A percentile compares a stretch with the other conserved stretches of the same genome.
These are phyloP conservation scores for Maccullochella peelii DNA, from an alignment of 2,113 vertebrate species.

Conservation along the genomic window DNA sequence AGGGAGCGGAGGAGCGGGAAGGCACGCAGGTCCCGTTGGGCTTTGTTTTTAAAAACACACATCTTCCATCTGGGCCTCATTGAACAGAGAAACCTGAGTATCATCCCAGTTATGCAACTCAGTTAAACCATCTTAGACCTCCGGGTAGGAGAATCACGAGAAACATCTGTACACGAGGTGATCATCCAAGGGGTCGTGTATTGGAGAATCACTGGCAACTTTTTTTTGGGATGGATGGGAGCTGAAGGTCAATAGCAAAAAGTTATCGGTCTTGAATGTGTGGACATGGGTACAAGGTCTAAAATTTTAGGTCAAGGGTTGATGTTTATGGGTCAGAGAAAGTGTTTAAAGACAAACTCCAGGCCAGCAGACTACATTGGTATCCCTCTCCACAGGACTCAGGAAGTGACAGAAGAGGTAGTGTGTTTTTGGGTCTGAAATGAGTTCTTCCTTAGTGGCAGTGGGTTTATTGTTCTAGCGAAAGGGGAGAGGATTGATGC, in stretches of 20 bases:
- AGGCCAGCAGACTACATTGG: constrained; percentile 41
- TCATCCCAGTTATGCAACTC: constrained; percentile 74
- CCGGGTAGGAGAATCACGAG: constrained; percentile 50
- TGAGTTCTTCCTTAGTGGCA: constrained; percentile 72
- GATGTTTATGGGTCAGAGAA: constrained; percentile 52
- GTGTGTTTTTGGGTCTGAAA: constrained; percentile 73
- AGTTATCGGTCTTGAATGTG: constrained; percentile 16
- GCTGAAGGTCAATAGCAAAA: constrained; percentile 33
- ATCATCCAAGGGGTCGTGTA: constrained; percentile 41
- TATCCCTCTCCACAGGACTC: constrained; percentile 41
- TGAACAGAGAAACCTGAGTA: constrained; percentile 66
- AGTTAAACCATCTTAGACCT: constrained; percentile 67
- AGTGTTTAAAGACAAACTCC: constrained; percentile 29
- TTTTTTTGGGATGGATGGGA: not conserved
- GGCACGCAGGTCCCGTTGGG: constrained; percentile 29
- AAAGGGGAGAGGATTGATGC: constrained; percentile 85
- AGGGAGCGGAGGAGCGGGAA: constrained; percentile 5
- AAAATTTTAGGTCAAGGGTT: constrained; percentile 49
- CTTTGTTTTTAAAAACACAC: constrained; percentile 61
- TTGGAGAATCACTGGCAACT: not conserved
- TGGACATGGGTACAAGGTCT: constrained; percentile 27
- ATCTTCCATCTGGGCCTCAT: constrained; percentile 75
- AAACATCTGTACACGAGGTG: constrained; percentile 48
- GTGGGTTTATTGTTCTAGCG: constrained; percentile 84
- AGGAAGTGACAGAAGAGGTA: constrained; percentile 62